A percentile compares a stretch with the other conserved stretches of the same genome.
Conservation (phyloP, 2,113 vertebrate species). For the Callipepla squamata region DNA sequence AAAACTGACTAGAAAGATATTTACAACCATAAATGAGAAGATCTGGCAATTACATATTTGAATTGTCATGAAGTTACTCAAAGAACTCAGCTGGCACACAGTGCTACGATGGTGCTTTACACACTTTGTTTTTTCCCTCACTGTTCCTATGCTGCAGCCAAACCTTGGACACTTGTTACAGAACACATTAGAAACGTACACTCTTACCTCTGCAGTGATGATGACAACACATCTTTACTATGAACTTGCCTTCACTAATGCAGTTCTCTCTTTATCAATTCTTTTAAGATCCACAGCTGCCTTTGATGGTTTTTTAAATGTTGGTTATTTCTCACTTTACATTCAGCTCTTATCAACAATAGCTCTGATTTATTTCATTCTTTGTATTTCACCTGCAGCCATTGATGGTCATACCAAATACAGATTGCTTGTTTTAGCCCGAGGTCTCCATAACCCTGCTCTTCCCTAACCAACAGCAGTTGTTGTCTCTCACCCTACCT, state of each 20-base stretch:
- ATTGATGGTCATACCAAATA: neutral
- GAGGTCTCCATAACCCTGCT: neutral
- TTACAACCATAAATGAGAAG: neutral
- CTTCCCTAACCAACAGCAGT: neutral
- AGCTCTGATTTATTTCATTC: neutral
- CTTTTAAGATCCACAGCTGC: rapidly evolving
- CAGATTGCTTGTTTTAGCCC: neutral
- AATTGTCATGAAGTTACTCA: neutral
- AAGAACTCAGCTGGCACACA: neutral
- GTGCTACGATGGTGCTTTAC: neutral
- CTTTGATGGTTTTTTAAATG: neutral
- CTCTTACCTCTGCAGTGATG: neutral
- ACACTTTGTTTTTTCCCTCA: neutral
- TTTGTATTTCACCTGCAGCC: neutral
- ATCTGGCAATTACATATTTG: neutral
- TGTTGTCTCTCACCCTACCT: neutral
- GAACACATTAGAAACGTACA: rapidly evolving
- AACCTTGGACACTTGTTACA: neutral
- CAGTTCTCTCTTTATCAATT: neutral
- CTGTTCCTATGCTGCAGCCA: neutral
- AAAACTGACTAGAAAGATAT: neutral
- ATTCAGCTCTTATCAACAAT: neutral
- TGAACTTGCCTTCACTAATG: too few relatives aligned
- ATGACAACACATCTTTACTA: neutral
- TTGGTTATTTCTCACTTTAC: neutral